These are phyloP conservation scores for Eubasilissa regina DNA, from an alignment of 1,140 invertebrate genomes.

Conservation along the genomic window DNA sequence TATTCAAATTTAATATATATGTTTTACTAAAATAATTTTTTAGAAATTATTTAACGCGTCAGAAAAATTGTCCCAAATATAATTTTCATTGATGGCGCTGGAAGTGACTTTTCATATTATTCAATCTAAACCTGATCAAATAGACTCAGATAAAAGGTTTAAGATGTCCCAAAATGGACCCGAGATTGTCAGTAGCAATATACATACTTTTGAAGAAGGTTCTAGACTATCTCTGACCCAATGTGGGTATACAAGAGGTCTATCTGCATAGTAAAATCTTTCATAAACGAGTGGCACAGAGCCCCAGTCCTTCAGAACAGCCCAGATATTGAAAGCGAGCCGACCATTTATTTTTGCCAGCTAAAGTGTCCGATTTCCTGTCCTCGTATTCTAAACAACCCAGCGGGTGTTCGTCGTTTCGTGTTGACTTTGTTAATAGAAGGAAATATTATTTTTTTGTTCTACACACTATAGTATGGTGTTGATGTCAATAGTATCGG, in stretches of 20 bases:
- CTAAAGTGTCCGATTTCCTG: slow-evolving; percentile 58
- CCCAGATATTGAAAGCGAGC: slow-evolving; percentile 57
- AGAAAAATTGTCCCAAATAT: no score
- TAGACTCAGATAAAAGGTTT: not conserved
- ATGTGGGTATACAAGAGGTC: not conserved
- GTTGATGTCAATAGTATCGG: no score
- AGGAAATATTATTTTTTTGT: no score
- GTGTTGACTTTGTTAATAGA: no score
- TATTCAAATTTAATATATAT: no score
- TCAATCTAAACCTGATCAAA: no score
- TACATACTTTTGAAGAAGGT: not conserved
- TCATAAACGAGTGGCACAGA: slow-evolving; percentile 43
- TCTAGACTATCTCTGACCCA: no score
- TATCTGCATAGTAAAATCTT: slow-evolving; percentile 52
- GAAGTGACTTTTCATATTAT: no score
- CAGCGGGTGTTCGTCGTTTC: not conserved
- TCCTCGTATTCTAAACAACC: slow-evolving; percentile 12
- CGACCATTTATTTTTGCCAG: slow-evolving; percentile 55
- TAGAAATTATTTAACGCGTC: no score
- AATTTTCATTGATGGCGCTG: no score
- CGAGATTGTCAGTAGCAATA: slow-evolving; percentile 1
- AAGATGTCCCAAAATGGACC: not conserved
- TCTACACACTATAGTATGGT: not conserved
- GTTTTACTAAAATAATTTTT: no score
- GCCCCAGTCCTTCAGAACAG: slow-evolving; percentile 27